These are phyloP conservation scores for Cathartes aura DNA, from an alignment of 2,113 vertebrate genomes.

Conservation along the genomic window DNA sequence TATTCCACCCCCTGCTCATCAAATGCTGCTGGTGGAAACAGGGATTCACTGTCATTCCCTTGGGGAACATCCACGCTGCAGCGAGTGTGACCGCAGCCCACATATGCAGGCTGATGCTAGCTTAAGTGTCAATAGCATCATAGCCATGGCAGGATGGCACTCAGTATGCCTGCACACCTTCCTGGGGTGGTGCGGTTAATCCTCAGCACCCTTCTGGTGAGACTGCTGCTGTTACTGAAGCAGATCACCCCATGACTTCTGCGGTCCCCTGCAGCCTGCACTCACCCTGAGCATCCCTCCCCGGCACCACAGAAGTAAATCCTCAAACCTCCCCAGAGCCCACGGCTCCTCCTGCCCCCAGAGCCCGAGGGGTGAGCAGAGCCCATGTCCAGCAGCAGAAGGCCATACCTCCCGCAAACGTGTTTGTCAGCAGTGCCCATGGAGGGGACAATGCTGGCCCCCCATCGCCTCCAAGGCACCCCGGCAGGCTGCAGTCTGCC, in stretches of 20 bases:
- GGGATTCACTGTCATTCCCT: neutral
- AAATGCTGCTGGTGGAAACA: neutral
- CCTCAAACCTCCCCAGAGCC: neutral
- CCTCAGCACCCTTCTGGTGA: neutral
- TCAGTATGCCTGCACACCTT: neutral
- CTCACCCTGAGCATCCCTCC: neutral
- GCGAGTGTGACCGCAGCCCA: neutral
- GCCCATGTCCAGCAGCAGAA: neutral
- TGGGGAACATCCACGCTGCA: neutral
- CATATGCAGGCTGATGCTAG: neutral
- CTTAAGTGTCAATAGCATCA: neutral
- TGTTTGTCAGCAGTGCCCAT: neutral
- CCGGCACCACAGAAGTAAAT: neutral
- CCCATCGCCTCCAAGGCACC: neutral
- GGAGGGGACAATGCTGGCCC: neutral
- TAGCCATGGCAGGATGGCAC: neutral
- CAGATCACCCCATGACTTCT: accelerated
- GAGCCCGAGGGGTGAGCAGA: accelerated
- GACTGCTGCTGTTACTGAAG: neutral
- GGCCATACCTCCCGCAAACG: accelerated
- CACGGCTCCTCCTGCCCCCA: neutral
- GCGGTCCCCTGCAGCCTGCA: neutral
- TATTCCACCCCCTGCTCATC: neutral
- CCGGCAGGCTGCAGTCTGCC: neutral
- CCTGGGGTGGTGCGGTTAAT: neutral